A percentile compares a stretch with the other conserved stretches of the same genome.
These are phyloP conservation scores for Tuta absoluta DNA, from an alignment of 2,888 invertebrate genomes.

Conservation along the genomic window DNA sequence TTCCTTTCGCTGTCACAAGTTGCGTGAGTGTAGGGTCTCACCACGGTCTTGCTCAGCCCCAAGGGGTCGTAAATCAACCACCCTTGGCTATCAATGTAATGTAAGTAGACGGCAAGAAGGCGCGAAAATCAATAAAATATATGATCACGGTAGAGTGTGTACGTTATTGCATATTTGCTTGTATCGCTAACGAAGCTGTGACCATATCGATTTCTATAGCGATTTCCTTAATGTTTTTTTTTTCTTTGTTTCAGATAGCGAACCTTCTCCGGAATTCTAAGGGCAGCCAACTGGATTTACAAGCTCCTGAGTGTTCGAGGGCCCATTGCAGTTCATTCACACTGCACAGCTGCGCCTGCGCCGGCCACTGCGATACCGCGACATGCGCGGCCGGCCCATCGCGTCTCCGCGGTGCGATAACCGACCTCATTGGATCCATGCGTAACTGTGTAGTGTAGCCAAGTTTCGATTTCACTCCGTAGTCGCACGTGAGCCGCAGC, in stretches of 20 bases:
- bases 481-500: constrained; percentile 63
- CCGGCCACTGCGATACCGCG: constrained; percentile 43
- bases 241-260: constrained; percentile 48
- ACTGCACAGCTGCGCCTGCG: constrained; percentile 37
- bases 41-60: background rate
- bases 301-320: constrained; percentile 31
- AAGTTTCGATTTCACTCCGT: constrained; percentile 71
- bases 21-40: background rate
- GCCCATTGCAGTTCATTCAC: constrained; percentile 45
- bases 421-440: constrained; percentile 52
- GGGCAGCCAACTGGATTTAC: constrained; percentile 23
- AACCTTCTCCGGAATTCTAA: constrained; percentile 28
- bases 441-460: constrained; percentile 42
- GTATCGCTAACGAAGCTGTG: background rate
- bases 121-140: background rate
- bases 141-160: background rate
- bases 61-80: constrained; percentile 23
- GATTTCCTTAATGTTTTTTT: constrained; percentile 30
- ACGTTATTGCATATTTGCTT: background rate
- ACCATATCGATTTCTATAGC: constrained; percentile 45
- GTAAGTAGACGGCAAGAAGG: background rate
- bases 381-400: constrained; percentile 50
- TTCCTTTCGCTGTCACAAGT: constrained; percentile 18
- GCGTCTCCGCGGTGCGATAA: constrained; percentile 61
- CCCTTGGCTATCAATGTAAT: constrained; percentile 3